Conservation (phyloP, 1,140 invertebrate species). For the Drosophila bocki region DNA sequence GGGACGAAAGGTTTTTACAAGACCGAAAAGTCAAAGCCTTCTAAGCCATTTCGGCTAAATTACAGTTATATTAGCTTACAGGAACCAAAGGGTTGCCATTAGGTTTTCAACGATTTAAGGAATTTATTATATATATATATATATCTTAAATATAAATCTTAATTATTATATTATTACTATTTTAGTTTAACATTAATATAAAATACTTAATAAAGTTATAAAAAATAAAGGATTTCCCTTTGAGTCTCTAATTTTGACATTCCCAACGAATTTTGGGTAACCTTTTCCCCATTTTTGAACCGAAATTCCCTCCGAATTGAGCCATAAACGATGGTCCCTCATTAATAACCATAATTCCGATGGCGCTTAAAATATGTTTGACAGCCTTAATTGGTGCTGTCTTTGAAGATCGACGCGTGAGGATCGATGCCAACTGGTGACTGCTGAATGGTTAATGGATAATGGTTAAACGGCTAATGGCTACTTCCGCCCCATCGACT, state of each 20-base stretch:
- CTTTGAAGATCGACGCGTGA: constrained; percentile 23
- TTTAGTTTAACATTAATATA: not conserved
- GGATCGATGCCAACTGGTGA: constrained; percentile 45
- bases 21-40: not conserved
- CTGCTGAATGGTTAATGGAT: constrained; percentile 46
- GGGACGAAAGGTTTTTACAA: not conserved
- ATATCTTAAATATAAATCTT: not conserved
- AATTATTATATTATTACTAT: not conserved
- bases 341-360: constrained; percentile 51
- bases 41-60: not conserved
- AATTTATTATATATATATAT: no score
- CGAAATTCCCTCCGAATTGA: constrained; percentile 14
- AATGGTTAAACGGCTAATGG: constrained; percentile 53
- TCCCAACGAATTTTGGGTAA: not conserved
- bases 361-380: constrained; percentile 51
- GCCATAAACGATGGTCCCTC: constrained; percentile 35
- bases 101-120: no score
- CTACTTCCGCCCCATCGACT: constrained; percentile 34
- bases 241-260: not conserved
- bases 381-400: constrained; percentile 42
- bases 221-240: not conserved
- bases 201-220: not conserved
- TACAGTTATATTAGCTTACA: not conserved
- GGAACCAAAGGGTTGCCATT: not conserved
- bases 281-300: not conserved